Conservation (phyloP, 2,888 invertebrate species). For the Pseudanteris insignis region DNA sequence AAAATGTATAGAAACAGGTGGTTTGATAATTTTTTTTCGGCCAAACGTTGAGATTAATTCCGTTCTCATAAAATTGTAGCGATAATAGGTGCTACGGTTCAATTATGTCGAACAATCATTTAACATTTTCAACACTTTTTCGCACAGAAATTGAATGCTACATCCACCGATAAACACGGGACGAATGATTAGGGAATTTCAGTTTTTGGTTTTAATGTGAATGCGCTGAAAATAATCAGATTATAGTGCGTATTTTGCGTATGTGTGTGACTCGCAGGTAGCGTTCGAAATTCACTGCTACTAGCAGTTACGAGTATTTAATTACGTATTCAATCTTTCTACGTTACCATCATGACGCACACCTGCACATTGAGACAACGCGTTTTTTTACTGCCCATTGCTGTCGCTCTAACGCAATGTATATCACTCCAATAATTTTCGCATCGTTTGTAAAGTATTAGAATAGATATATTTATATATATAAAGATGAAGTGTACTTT, state of each 20-base stretch:
- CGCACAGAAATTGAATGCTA: too few relatives aligned
- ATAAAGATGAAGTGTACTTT: too few relatives aligned
- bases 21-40: too few relatives aligned
- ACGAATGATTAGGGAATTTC: constrained; percentile 33
- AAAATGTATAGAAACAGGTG: too few relatives aligned
- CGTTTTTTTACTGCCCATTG: constrained; percentile 24
- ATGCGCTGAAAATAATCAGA: constrained; percentile 49
- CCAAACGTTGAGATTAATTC: too few relatives aligned
- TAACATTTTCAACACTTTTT: too few relatives aligned
- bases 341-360: constrained; percentile 34
- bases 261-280: constrained; percentile 24
- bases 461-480: too few relatives aligned
- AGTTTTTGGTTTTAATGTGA: constrained; percentile 44
- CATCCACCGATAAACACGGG: not conserved
- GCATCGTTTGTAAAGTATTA: too few relatives aligned
- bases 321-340: constrained; percentile 51
- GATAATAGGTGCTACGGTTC: too few relatives aligned
- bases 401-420: constrained; percentile 13
- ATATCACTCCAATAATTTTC: constrained; percentile 32
- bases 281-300: constrained; percentile 25
- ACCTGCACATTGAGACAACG: constrained; percentile 33
- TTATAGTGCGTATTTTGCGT: constrained; percentile 36
- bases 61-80: too few relatives aligned
- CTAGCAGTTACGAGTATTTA: constrained; percentile 47
- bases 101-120: too few relatives aligned